Evolutionary conservation across 2,888 invertebrate genomes (phyloP).

Genomic region (Phortica okadai): DNA sequence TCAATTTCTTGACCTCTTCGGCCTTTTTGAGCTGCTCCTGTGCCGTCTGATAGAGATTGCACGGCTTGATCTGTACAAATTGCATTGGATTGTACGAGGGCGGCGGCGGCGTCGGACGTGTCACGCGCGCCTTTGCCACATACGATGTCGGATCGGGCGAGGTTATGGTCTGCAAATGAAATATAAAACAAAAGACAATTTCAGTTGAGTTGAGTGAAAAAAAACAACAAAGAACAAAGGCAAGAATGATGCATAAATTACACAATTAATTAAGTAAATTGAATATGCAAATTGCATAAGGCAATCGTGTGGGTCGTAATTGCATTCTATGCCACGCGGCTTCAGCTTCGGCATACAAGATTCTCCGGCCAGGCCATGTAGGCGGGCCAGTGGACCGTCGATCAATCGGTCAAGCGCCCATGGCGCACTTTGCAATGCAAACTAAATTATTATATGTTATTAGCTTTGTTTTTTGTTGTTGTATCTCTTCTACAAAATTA

Average conservation of each 20-base stretch:
- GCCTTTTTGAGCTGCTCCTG: conserved; percentile 90
- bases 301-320: conserved; percentile 3
- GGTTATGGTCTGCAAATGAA: conserved; percentile 73
- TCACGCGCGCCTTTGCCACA: conserved; percentile 78
- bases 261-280: conserved; percentile 26
- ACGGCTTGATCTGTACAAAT: conserved; percentile 93
- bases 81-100: conserved; percentile 92
- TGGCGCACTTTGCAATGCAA: background rate
- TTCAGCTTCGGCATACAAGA: background rate
- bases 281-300: conserved; percentile 18
- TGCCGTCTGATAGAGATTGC: conserved; percentile 89
- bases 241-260: conserved; percentile 1
- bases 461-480: background rate
- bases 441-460: background rate
- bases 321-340: background rate
- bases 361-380: background rate
- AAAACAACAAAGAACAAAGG: background rate
- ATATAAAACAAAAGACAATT: background rate
- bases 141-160: conserved; percentile 76
- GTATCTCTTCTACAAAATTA: background rate
- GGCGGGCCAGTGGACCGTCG: background rate
- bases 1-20: conserved; percentile 89
- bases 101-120: conserved; percentile 86
- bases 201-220: background rate
- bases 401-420: background rate